A percentile compares a stretch with the other conserved stretches of the same genome.
Evolutionary conservation across 2,113 vertebrate species (phyloP).

Genomic region (Melanotaenia duboulayi): DNA sequence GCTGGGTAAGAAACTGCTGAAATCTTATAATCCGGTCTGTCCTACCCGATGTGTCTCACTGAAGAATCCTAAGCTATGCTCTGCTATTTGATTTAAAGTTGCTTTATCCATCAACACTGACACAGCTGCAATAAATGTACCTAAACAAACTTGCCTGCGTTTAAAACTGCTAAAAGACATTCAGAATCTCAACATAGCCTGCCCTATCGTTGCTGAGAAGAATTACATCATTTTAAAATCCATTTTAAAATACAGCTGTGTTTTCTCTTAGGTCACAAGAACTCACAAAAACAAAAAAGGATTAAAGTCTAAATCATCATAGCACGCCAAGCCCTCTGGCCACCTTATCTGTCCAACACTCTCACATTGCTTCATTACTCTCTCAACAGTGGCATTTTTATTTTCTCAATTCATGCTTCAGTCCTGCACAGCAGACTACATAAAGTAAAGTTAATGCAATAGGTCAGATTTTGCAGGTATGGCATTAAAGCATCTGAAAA

Average conservation of each 20-base stretch:
- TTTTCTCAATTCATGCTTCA: neutral
- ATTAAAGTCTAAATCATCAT: constrained; percentile 45
- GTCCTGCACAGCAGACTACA: neutral
- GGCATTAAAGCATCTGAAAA: neutral
- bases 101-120: constrained; percentile 3
- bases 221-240: constrained; percentile 25
- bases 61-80: constrained; percentile 9
- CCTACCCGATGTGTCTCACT: neutral
- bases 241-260: constrained; percentile 21
- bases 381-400: neutral
- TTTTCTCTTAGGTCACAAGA: constrained; percentile 21
- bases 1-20: constrained; percentile 12
- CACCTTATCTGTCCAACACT: constrained; percentile 12
- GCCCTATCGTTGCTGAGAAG: neutral
- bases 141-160: neutral
- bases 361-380: neutral
- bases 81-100: constrained; percentile 13
- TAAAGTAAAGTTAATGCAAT: neutral
- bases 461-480: neutral
- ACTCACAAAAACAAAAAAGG: constrained; percentile 43
- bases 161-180: neutral
- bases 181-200: neutral
- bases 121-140: neutral
- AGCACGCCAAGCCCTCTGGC: constrained; percentile 6
- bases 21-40: constrained; percentile 7